These are phyloP conservation scores for Halotydeus destructor DNA, from an alignment of 1,140 invertebrate species.

Conservation along the genomic window DNA sequence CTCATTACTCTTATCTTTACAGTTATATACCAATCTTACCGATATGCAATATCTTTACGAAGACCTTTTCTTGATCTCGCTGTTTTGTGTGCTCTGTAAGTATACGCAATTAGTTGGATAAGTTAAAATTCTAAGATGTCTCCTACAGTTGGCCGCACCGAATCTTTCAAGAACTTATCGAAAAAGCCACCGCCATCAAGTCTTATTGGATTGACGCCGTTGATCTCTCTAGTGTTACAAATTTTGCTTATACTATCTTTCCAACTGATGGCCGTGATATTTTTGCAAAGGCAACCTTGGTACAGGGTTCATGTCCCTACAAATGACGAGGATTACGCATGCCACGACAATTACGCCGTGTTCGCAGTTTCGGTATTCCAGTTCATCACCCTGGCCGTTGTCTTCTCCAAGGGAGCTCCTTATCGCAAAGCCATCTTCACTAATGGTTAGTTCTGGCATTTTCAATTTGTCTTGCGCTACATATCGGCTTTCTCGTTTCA, in stretches of 20 bases:
- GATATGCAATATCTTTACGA: slow-evolving; percentile 66
- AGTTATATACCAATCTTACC: slow-evolving; percentile 28
- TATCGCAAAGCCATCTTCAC: slow-evolving; percentile 32
- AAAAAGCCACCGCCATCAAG: slow-evolving; percentile 36
- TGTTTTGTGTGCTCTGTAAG: slow-evolving; percentile 44
- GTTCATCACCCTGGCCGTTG: slow-evolving; percentile 36
- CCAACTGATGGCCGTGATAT: slow-evolving; percentile 25
- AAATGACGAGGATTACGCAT: slow-evolving; percentile 20
- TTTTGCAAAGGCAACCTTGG: slow-evolving; percentile 28
- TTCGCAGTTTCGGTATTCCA: slow-evolving; percentile 39
- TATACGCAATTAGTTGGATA: no score
- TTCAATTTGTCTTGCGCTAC: neutral
- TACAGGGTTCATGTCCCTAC: slow-evolving; percentile 19
- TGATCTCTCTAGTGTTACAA: slow-evolving; percentile 23
- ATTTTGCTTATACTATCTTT: slow-evolving; percentile 24
- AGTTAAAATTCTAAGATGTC: slow-evolving; percentile 7
- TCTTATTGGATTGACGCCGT: slow-evolving; percentile 28
- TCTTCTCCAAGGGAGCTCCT: slow-evolving; percentile 35
- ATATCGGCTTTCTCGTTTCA: slow-evolving; percentile 10
- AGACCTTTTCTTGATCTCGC: slow-evolving; percentile 57
- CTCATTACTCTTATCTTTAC: slow-evolving; percentile 10
- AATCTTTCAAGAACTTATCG: slow-evolving; percentile 38
- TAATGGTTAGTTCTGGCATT: slow-evolving; percentile 27
- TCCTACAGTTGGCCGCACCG: slow-evolving; percentile 38
- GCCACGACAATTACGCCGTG: slow-evolving; percentile 30